Percentiles rank a stretch among this genome's conserved stretches.
Conservation (phyloP, 2,113 vertebrate genomes). For the Helogale parvula region DNA sequence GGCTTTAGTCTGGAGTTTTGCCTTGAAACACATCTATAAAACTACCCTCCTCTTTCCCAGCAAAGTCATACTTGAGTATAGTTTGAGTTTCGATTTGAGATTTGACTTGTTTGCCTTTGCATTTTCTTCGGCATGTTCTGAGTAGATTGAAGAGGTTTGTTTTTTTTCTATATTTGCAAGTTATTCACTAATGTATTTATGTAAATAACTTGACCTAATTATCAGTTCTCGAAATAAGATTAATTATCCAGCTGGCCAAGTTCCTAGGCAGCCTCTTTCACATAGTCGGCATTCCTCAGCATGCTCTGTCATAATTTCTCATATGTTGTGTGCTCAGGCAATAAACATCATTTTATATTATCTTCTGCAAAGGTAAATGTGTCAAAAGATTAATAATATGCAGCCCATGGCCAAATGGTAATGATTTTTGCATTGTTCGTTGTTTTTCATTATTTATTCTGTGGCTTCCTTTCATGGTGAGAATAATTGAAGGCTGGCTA, state of each 20-base stretch:
- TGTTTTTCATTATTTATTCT: conserved; percentile 20
- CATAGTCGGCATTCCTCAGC: not conserved
- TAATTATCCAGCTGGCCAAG: not conserved
- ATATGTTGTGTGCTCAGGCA: not conserved
- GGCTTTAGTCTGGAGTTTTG: not conserved
- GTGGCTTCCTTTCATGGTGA: not conserved
- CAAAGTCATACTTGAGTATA: not conserved
- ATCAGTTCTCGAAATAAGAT: not conserved
- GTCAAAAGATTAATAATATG: not conserved
- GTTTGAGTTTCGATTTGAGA: not conserved
- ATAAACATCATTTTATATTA: conserved; percentile 33
- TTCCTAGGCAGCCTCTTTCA: not conserved
- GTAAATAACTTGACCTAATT: not conserved
- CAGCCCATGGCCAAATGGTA: not conserved
- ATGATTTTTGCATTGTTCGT: conserved; percentile 21
- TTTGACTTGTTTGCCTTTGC: not conserved
- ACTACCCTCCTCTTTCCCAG: not conserved
- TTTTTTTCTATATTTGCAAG: not conserved
- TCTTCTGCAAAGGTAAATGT: conserved; percentile 17
- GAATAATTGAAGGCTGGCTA: not conserved
- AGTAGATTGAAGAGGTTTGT: not conserved
- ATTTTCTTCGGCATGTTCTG: not conserved
- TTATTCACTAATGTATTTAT: not conserved
- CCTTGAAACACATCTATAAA: not conserved
- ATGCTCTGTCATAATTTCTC: not conserved